phyloP scores from a whole-genome alignment of 1,140 invertebrate species.

The Reticulitermes speratus region DNA sequence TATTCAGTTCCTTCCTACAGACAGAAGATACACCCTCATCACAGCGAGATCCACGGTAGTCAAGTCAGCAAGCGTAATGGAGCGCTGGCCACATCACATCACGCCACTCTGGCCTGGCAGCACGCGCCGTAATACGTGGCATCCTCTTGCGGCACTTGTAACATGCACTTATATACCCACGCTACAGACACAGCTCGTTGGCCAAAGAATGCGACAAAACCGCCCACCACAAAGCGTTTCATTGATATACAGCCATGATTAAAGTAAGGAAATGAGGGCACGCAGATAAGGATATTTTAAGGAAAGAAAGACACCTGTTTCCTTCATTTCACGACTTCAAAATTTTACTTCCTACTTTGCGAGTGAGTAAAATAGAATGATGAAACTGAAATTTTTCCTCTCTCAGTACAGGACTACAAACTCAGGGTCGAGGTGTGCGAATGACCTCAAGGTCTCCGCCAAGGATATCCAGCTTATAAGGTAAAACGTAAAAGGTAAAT shows the following conservation, averaged over 20 bases:
- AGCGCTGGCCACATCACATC: not conserved
- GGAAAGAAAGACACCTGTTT: not conserved
- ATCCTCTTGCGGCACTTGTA: not conserved
- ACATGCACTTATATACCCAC: conserved; percentile 12
- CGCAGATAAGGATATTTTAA: not conserved
- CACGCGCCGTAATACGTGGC: not conserved
- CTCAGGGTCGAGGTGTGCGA: too few species aligned
- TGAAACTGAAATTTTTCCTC: too few species aligned
- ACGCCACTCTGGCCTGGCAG: not conserved
- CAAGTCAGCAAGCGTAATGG: not conserved
- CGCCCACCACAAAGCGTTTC: not conserved
- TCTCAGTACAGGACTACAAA: too few species aligned
- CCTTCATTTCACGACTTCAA: not conserved
- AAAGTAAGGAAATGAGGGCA: not conserved
- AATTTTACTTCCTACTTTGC: not conserved
- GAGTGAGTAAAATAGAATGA: too few species aligned
- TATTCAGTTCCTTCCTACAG: too few species aligned
- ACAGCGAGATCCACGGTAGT: too few species aligned
- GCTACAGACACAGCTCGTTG: not conserved
- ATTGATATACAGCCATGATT: not conserved
- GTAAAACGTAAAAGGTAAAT: too few species aligned
- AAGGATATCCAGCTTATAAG: too few species aligned
- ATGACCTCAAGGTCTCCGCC: too few species aligned
- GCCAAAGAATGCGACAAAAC: not conserved
- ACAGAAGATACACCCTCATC: too few species aligned